phyloP scores from a whole-genome alignment of 92 coral and sea anemone species.

The Nematostella vectensis region DNA sequence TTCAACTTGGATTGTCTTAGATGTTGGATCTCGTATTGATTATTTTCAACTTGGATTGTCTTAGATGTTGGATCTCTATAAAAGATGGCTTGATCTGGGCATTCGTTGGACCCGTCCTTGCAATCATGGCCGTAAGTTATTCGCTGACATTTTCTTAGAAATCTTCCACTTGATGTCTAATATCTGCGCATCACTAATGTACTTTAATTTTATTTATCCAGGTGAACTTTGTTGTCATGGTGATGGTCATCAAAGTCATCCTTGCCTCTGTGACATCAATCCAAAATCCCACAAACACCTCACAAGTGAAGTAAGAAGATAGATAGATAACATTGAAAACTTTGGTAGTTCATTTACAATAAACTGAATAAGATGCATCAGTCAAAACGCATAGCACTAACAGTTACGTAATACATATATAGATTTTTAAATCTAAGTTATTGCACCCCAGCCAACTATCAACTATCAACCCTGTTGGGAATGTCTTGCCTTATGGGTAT shows the following conservation, averaged over 20 bases:
- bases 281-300: conserved; percentile 62
- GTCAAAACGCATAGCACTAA: too few species aligned
- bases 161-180: background rate
- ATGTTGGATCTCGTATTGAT: too few species aligned
- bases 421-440: too few species aligned
- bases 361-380: background rate
- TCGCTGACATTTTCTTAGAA: background rate
- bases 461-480: too few species aligned
- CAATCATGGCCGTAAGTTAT: conserved; percentile 59
- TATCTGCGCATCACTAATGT: background rate
- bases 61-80: conserved; percentile 89
- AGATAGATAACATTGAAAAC: too few species aligned
- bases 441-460: too few species aligned
- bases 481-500: too few species aligned
- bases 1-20: too few species aligned
- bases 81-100: conserved; percentile 89
- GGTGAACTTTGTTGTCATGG: conserved; percentile 76
- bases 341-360: too few species aligned
- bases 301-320: conserved; percentile 75
- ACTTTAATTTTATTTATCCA: background rate
- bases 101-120: conserved; percentile 77
- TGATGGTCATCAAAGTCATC: conserved; percentile 78
- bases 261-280: conserved; percentile 79
- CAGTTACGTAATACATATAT: too few species aligned
- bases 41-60: too few species aligned